Percentiles rank a stretch among this genome's conserved stretches.
These are phyloP conservation scores for Centropus bengalensis DNA, from an alignment of 2,113 vertebrate genomes.

Conservation along the genomic window DNA sequence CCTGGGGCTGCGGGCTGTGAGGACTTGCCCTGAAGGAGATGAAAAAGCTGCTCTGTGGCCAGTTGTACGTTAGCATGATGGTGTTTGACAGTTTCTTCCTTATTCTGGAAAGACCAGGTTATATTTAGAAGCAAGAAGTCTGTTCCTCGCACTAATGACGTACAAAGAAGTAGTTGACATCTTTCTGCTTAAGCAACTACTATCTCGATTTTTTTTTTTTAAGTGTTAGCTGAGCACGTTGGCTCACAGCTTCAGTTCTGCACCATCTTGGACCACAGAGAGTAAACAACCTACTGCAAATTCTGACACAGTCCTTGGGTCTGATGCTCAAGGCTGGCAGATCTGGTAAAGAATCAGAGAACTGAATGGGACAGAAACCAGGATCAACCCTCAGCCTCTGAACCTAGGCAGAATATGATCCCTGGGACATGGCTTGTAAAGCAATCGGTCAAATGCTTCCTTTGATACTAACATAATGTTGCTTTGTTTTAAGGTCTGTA, in stretches of 20 bases:
- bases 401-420: background rate
- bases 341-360: background rate
- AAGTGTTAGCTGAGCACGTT: background rate
- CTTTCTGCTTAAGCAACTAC: background rate
- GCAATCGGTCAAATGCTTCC: fast-evolving
- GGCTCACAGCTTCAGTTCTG: background rate
- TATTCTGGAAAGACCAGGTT: background rate
- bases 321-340: background rate
- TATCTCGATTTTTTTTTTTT: background rate
- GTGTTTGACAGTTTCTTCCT: background rate
- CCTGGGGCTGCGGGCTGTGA: background rate
- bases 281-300: background rate
- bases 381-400: background rate
- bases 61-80: background rate
- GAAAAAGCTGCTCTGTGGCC: background rate
- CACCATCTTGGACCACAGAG: background rate
- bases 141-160: background rate
- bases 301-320: no score
- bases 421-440: background rate
- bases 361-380: background rate
- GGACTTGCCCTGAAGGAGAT: background rate
- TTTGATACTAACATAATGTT: background rate
- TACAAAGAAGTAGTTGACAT: background rate
- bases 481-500: background rate
- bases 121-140: slow-evolving; percentile 23